Conservation (phyloP, 35 echinoderm and acorn worm genomes). For the Apostichopus japonicus region DNA sequence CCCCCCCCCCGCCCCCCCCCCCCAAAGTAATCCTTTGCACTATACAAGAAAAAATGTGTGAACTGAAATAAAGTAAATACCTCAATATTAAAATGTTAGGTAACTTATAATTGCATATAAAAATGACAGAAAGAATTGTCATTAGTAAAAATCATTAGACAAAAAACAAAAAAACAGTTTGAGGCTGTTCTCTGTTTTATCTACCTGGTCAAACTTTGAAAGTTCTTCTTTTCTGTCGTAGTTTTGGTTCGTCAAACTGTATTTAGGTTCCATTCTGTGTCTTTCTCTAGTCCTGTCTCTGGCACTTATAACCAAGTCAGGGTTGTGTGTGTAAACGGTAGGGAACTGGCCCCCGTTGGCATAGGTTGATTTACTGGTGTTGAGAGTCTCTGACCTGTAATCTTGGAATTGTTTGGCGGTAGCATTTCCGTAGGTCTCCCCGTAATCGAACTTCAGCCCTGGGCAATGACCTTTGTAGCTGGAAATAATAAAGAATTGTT, state of each 20-base stretch:
- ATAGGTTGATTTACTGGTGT: conserved; percentile 89
- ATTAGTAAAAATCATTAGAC: too few species aligned
- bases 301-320: conserved; percentile 91
- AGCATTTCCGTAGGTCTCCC: conserved; percentile 95
- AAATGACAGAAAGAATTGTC: too few species aligned
- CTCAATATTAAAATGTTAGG: too few species aligned
- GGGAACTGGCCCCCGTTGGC: conserved; percentile 88
- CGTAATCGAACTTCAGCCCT: conserved; percentile 94
- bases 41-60: too few species aligned
- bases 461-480: conserved; percentile 99
- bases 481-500: neutral
- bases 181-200: too few species aligned
- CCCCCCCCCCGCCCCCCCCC: too few species aligned
- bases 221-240: conserved; percentile 91
- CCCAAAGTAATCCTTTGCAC: too few species aligned
- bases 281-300: conserved; percentile 93
- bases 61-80: too few species aligned
- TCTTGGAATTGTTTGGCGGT: conserved; percentile 98
- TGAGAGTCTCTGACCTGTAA: conserved; percentile 87
- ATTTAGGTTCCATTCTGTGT: conserved; percentile 83
- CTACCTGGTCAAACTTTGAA: conserved; percentile 86
- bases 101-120: too few species aligned
- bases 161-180: too few species aligned
- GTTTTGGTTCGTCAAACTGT: conserved; percentile 83
- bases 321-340: conserved; percentile 96